Conservation (phyloP, 2,888 invertebrate species). For the Dynastes maya region DNA sequence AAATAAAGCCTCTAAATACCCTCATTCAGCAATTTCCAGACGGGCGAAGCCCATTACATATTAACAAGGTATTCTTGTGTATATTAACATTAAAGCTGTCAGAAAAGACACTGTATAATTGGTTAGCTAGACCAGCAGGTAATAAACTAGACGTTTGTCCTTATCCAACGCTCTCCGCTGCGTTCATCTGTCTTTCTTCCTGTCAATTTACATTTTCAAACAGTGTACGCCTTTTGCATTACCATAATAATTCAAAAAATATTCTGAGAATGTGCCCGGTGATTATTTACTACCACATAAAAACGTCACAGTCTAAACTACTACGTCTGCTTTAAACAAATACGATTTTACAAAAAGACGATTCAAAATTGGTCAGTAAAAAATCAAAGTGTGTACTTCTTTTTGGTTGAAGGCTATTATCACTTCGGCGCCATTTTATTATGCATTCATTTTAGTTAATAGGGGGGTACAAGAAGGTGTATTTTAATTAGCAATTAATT, state of each 20-base stretch:
- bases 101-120: conserved; percentile 71
- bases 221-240: conserved; percentile 70
- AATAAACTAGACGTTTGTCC: conserved; percentile 67
- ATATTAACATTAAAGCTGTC: conserved; percentile 71
- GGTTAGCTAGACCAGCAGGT: conserved; percentile 69
- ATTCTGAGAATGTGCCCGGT: conserved; percentile 51
- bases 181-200: conserved; percentile 66
- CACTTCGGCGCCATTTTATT: conserved; percentile 60
- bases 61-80: conserved; percentile 71
- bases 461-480: conserved; percentile 52
- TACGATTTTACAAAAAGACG: conserved; percentile 62
- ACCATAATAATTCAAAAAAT: conserved; percentile 71
- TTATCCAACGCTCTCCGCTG: conserved; percentile 58
- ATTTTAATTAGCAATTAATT: conserved; percentile 44
- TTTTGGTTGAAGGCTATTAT: conserved; percentile 63
- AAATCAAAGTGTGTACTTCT: conserved; percentile 56
- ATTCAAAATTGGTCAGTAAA: conserved; percentile 61
- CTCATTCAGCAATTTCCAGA: conserved; percentile 64
- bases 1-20: conserved; percentile 62
- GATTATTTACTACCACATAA: conserved; percentile 40
- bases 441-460: conserved; percentile 59
- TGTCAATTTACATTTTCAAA: conserved; percentile 71
- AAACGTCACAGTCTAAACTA: conserved; percentile 62
- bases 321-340: conserved; percentile 62
- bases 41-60: conserved; percentile 69